These are phyloP conservation scores for Zapornia atra DNA, from an alignment of 2,113 vertebrate species.

Conservation along the genomic window DNA sequence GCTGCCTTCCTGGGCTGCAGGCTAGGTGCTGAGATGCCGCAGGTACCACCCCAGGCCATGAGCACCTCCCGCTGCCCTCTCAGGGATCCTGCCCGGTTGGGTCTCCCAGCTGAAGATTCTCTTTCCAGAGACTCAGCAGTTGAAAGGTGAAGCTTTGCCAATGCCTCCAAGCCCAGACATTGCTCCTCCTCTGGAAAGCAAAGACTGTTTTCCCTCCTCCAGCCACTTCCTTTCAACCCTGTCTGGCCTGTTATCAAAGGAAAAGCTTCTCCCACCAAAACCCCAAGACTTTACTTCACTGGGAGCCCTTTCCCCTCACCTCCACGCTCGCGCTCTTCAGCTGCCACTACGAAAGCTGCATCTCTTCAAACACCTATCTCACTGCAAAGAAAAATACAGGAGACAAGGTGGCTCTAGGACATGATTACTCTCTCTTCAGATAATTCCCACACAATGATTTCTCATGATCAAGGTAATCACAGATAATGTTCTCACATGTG, in stretches of 20 bases:
- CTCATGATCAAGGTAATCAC: background rate
- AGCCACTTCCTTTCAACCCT: background rate
- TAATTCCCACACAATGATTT: background rate
- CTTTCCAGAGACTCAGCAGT: background rate
- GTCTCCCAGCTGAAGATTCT: background rate
- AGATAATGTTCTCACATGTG: background rate
- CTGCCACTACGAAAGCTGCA: background rate
- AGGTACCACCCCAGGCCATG: fast-evolving
- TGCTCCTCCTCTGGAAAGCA: constrained; percentile 2
- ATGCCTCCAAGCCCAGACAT: background rate
- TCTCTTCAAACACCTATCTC: background rate
- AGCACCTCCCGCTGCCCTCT: background rate
- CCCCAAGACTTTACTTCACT: background rate
- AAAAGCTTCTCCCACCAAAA: constrained; percentile 3
- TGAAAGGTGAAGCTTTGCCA: background rate
- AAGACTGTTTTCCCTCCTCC: background rate
- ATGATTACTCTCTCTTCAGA: background rate
- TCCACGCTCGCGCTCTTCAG: background rate
- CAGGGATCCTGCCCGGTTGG: fast-evolving
- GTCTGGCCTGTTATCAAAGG: constrained; percentile 22
- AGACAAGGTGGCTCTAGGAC: background rate
- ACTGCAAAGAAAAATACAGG: background rate
- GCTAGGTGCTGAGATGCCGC: fast-evolving
- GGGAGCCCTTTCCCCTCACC: background rate
- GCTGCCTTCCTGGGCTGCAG: background rate